phyloP scores from a whole-genome alignment of 1,140 invertebrate genomes.

The Eueides isabella region DNA sequence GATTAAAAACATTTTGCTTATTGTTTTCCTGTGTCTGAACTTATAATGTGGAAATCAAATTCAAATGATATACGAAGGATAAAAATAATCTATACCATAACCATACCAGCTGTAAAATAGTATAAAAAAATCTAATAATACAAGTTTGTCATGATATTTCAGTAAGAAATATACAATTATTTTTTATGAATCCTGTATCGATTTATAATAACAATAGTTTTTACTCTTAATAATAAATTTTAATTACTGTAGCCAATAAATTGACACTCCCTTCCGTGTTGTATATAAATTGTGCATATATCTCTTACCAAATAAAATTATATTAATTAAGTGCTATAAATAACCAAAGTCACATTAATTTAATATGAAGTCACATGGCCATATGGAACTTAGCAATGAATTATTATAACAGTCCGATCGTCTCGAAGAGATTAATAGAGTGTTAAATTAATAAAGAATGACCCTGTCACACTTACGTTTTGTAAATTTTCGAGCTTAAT shows the following conservation, averaged over 20 bases:
- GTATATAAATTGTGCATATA: neutral
- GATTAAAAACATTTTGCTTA: too few species aligned
- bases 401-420: neutral
- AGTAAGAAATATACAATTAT: neutral
- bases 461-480: neutral
- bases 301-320: neutral
- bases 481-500: neutral
- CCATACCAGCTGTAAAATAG: too few species aligned
- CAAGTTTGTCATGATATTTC: neutral
- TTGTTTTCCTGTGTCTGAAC: too few species aligned
- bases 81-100: too few species aligned
- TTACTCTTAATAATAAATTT: neutral
- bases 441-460: conserved; percentile 6
- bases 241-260: neutral
- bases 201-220: neutral
- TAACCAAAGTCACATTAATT: conserved; percentile 29
- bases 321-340: neutral
- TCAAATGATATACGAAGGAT: too few species aligned
- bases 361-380: conserved; percentile 20
- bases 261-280: conserved; percentile 1
- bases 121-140: too few species aligned
- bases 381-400: conserved; percentile 16
- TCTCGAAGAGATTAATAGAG: neutral
- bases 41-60: too few species aligned
- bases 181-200: neutral